Conservation (phyloP, 1,140 invertebrate genomes). For the Oscheius sp. region DNA sequence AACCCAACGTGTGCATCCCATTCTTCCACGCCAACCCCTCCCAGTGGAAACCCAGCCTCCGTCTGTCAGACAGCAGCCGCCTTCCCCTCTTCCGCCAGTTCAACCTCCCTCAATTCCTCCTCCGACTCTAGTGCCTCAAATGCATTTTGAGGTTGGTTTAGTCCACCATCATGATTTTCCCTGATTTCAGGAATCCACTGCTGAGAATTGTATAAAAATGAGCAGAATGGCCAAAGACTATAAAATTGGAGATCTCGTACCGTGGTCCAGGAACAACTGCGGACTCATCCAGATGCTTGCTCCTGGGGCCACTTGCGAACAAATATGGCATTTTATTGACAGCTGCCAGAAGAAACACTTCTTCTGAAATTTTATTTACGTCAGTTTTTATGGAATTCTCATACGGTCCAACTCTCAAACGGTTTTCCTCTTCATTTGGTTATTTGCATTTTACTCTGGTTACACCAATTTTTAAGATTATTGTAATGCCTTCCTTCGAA, state of each 20-base stretch:
- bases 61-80: neutral
- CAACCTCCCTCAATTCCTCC: neutral
- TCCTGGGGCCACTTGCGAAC: neutral
- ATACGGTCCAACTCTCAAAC: neutral
- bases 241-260: neutral
- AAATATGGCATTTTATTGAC: slow-evolving; percentile 3
- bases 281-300: neutral
- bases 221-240: neutral
- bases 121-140: neutral
- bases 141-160: neutral
- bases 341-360: neutral
- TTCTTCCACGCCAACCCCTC: neutral
- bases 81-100: neutral
- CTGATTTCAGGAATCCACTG: neutral
- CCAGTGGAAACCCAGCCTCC: neutral
- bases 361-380: neutral
- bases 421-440: neutral
- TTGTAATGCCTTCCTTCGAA: neutral
- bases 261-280: neutral
- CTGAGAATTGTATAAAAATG: neutral
- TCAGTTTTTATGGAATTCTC: too few relatives aligned
- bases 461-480: too few relatives aligned
- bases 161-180: neutral
- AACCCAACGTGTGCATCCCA: neutral
- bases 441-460: neutral